A percentile compares a stretch with the other conserved stretches of the same genome.
Conservation (phyloP, 2,888 invertebrate genomes). For the Tipula lateralis region DNA sequence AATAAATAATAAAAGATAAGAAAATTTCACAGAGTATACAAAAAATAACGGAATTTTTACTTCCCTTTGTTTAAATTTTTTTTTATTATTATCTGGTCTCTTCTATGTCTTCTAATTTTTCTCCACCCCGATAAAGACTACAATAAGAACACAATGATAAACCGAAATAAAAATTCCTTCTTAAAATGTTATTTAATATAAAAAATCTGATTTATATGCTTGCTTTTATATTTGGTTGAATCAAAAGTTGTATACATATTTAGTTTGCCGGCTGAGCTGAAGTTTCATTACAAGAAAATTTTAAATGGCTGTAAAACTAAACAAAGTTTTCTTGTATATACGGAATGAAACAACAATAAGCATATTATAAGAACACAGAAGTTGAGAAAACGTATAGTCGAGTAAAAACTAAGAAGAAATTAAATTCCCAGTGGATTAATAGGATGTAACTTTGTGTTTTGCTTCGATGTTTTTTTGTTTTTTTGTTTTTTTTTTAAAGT, state of each 20-base stretch:
- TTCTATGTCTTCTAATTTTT: not conserved
- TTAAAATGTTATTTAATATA: not conserved
- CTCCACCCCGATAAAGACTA: not conserved
- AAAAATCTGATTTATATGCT: not conserved
- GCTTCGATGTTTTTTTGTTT: too few relatives aligned
- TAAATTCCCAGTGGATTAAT: not conserved
- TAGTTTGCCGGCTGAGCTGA: not conserved
- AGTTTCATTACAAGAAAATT: not conserved
- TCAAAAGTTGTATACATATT: not conserved
- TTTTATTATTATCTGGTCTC: not conserved
- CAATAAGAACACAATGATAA: not conserved
- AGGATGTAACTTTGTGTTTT: not conserved
- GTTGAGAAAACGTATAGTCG: not conserved
- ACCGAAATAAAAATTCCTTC: not conserved
- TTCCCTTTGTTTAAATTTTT: not conserved
- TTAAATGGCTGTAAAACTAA: not conserved
- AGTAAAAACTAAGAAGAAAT: not conserved
- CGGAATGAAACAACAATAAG: not conserved
- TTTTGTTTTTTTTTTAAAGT: not conserved
- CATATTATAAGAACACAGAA: not conserved
- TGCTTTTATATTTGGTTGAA: not conserved
- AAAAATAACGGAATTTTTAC: not conserved
- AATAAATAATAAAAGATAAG: slow-evolving; percentile 24
- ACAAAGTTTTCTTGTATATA: not conserved
- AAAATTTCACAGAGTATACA: not conserved